Percentiles rank a stretch among this genome's conserved stretches.
Conservation (phyloP, 1,140 invertebrate species). For the Sinonovacula constricta region DNA sequence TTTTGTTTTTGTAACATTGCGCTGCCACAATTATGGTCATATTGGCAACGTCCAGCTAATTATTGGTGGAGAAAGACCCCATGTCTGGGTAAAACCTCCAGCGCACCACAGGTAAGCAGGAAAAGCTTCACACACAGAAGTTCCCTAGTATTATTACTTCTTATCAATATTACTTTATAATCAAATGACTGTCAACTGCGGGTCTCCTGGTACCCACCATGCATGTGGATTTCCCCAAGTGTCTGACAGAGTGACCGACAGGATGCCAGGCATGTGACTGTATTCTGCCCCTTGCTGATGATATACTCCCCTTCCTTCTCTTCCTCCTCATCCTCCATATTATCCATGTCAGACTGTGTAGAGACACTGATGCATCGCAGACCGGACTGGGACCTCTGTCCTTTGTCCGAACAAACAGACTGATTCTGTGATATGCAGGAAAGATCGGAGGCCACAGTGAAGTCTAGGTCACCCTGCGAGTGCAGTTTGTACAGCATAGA, state of each 20-base stretch:
- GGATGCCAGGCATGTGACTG: neutral
- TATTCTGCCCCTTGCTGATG: neutral
- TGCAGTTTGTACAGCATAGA: neutral
- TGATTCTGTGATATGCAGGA: neutral
- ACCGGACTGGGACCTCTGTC: neutral
- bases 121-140: no score
- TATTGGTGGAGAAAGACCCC: no score
- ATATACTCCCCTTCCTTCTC: neutral
- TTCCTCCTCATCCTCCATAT: no score
- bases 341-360: neutral
- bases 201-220: no score
- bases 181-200: no score
- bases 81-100: no score
- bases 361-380: neutral
- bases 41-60: no score
- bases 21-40: no score
- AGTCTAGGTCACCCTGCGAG: neutral
- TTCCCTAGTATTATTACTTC: no score
- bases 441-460: neutral
- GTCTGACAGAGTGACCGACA: conserved; percentile 17
- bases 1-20: no score
- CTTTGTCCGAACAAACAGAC: neutral
- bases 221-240: conserved; percentile 20
- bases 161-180: no score
- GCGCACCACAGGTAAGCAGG: no score